Evolutionary conservation across 2,888 invertebrate species (phyloP).

Genomic region (Onthophagus sagittarius): DNA sequence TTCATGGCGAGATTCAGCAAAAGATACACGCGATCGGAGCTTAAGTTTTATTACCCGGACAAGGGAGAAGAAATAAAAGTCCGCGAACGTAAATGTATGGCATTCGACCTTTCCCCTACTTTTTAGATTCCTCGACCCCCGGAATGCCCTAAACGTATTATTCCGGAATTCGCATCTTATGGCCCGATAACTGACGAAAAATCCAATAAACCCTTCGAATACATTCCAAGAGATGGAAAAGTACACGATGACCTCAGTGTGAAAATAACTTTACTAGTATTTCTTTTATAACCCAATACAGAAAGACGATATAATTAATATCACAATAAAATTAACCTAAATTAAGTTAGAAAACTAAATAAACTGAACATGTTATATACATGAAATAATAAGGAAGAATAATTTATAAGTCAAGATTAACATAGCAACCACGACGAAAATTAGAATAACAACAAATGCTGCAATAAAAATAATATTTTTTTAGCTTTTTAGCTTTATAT

Average conservation of each 20-base stretch:
- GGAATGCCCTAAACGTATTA: neutral
- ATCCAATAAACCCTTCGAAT: neutral
- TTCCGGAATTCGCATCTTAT: neutral
- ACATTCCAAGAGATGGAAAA: neutral
- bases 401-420: no score
- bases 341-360: no score
- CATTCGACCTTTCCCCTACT: neutral
- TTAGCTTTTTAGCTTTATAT: no score
- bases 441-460: no score
- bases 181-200: neutral
- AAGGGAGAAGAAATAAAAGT: neutral
- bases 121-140: neutral
- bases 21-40: neutral
- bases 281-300: no score
- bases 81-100: neutral
- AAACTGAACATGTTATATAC: no score
- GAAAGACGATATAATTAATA: no score
- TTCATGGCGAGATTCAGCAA: neutral
- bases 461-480: no score
- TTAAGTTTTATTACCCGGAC: neutral
- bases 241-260: neutral
- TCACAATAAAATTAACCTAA: no score
- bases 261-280: neutral
- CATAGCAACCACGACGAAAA: no score
- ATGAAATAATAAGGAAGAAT: no score